phyloP scores from a whole-genome alignment of 2,113 vertebrate species.

The Orycteropus afer region DNA sequence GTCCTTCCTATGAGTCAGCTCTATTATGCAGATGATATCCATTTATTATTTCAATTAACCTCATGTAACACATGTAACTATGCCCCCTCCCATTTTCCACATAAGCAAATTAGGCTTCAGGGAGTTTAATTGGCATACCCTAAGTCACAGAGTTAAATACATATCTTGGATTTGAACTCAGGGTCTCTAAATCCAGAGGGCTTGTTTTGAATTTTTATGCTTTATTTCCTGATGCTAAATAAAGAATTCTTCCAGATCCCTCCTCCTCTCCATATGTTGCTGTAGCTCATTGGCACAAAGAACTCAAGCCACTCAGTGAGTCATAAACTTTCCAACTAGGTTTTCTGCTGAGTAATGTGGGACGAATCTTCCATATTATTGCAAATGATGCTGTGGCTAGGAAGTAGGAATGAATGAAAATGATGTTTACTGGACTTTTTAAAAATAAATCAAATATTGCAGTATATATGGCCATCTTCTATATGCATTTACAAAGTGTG shows the following conservation, averaged over 20 bases:
- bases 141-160: not conserved
- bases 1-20: not conserved
- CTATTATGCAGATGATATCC: not conserved
- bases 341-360: not conserved
- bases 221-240: not conserved
- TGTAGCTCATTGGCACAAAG: not conserved
- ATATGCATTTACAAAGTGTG: not conserved
- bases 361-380: not conserved
- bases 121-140: not conserved
- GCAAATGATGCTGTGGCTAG: not conserved
- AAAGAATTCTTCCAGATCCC: not conserved
- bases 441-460: not conserved
- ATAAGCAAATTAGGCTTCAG: conserved; percentile 35
- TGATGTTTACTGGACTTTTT: not conserved
- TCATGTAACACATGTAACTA: not conserved
- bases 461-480: not conserved
- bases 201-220: conserved; percentile 36
- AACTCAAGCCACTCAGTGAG: not conserved
- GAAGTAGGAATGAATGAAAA: not conserved
- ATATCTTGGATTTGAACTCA: conserved; percentile 33
- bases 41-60: not conserved
- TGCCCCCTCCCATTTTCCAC: not conserved
- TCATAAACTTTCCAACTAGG: not conserved
- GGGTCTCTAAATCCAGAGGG: not conserved
- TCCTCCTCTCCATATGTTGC: not conserved